These are phyloP conservation scores for Macaca nemestrina DNA, from an alignment of 2,113 vertebrate species.

Conservation along the genomic window DNA sequence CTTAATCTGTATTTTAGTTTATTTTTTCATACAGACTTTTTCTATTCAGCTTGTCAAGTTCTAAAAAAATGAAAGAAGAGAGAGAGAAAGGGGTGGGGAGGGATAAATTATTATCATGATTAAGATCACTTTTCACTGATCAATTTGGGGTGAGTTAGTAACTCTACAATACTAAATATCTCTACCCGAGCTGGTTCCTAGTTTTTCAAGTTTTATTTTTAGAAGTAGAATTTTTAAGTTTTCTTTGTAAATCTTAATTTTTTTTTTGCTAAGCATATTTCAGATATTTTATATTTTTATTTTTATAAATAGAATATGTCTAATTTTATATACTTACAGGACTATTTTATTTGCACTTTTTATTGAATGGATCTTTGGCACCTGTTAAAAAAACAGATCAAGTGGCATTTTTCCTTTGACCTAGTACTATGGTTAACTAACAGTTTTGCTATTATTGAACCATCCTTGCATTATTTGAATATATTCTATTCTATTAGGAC, in stretches of 20 bases:
- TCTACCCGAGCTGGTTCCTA: not conserved
- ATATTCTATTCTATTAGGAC: not conserved
- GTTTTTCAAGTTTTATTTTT: not conserved
- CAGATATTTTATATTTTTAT: not conserved
- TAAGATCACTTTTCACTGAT: not conserved
- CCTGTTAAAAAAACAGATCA: not conserved
- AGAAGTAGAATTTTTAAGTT: not conserved
- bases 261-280: conserved; percentile 26
- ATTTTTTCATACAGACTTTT: not conserved
- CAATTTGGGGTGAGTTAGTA: not conserved
- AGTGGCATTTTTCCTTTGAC: not conserved
- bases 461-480: conserved; percentile 27
- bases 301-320: not conserved
- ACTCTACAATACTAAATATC: conserved; percentile 1
- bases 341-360: conserved; percentile 17
- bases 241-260: not conserved
- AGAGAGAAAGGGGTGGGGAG: too few species aligned
- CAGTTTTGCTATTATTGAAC: not conserved
- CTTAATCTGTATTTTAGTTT: not conserved
- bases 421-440: not conserved
- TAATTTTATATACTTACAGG: conserved; percentile 14
- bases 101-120: not conserved
- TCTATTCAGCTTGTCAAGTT: not conserved
- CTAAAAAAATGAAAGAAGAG: not conserved
- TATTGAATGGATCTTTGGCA: conserved; percentile 7